Percentiles rank a stretch among this genome's conserved stretches.
phyloP scores from a whole-genome alignment of 2,113 vertebrate genomes.

The Tyrannus savana region DNA sequence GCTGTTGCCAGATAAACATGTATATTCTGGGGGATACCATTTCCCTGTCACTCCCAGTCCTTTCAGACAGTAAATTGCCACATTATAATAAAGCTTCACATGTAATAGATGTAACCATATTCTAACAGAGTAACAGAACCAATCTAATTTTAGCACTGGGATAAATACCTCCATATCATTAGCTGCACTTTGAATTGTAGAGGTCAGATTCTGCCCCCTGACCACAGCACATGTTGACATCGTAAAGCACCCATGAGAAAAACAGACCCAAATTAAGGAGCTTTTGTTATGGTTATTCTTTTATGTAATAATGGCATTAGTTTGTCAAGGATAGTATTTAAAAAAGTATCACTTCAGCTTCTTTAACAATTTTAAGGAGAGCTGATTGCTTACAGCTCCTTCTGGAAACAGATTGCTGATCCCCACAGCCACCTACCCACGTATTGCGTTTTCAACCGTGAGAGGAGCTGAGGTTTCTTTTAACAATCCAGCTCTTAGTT shows the following conservation, averaged over 20 bases:
- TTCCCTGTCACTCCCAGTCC: background rate
- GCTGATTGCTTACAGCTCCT: background rate
- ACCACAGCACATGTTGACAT: background rate
- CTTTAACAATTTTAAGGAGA: background rate
- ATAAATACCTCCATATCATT: background rate
- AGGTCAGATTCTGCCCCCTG: background rate
- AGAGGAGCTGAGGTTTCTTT: background rate
- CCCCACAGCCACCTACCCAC: background rate
- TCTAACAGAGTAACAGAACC: background rate
- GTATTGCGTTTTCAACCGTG: background rate
- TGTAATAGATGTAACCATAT: background rate
- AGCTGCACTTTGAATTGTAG: background rate
- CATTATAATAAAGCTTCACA: background rate
- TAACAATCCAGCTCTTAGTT: slow-evolving; percentile 30
- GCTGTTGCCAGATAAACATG: background rate
- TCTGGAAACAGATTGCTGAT: background rate
- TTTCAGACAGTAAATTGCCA: background rate
- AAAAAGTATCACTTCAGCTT: background rate
- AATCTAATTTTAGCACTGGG: background rate
- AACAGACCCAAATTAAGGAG: background rate
- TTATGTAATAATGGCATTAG: background rate
- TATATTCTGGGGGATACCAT: background rate
- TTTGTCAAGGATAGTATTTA: background rate
- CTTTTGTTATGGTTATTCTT: background rate
- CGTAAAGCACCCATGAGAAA: background rate